Conservation (phyloP, 2,797 vertebrate genomes). For the Sebastes reedi region DNA sequence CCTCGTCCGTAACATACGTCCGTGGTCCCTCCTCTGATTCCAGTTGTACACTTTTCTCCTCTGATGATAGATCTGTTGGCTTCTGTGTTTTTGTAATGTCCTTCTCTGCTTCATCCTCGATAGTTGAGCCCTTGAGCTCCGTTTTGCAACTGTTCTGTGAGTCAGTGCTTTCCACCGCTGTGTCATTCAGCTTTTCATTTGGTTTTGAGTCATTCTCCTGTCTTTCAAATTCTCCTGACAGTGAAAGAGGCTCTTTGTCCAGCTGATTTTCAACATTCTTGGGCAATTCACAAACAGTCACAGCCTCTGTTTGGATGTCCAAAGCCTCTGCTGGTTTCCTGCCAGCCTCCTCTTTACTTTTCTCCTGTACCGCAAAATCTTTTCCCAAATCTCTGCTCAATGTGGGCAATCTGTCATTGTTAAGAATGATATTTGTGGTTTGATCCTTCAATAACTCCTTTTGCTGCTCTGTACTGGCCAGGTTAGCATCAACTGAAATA, state of each 20-base stretch:
- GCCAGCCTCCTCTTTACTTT: conserved; percentile 42
- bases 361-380: conserved; percentile 17
- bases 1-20: background rate
- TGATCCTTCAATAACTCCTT: conserved; percentile 6
- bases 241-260: conserved; percentile 69
- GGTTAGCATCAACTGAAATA: background rate
- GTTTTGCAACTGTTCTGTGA: conserved; percentile 39
- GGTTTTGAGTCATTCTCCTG: conserved; percentile 38
- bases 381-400: conserved; percentile 13
- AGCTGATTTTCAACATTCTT: conserved; percentile 63
- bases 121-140: conserved; percentile 7
- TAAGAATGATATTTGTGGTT: conserved; percentile 22
- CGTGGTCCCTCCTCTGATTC: conserved; percentile 23
- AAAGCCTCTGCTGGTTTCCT: conserved; percentile 41
- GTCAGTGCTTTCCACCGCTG: conserved; percentile 30
- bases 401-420: conserved; percentile 5
- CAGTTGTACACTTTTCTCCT: conserved; percentile 18
- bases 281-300: conserved; percentile 49
- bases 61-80: conserved; percentile 10
- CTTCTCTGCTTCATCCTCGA: conserved; percentile 13
- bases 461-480: background rate
- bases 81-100: conserved; percentile 21
- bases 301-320: conserved; percentile 48
- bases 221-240: conserved; percentile 16
- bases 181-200: conserved; percentile 41